Base-by-base conservation (phyloP, 2,113 vertebrate genomes). In the Ictidomys tridecemlineatus region DNA sequence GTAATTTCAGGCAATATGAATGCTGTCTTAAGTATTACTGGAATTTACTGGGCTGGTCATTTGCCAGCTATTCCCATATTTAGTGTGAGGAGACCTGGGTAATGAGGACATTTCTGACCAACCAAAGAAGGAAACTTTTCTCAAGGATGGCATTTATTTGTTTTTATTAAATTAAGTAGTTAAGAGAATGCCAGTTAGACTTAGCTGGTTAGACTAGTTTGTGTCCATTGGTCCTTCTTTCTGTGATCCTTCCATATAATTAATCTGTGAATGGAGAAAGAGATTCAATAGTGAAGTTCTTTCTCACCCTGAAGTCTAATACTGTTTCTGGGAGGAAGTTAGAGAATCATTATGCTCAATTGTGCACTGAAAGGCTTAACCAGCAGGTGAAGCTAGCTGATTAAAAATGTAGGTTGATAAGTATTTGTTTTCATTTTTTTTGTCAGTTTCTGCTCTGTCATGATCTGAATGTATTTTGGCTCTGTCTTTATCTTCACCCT, bases 61-160 rank as follows among this genome's bases (percentile, higher is more conserved):
- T 80, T 97, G 97, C 97, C 98, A 97, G 89, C 96, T 92, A n/a
- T 97, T 96, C 85, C 97, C 97, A 79, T 97, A 97, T 93, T 97
- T 95, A 96, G 97, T 72, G 53, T 67, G 97, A 95, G 88, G 93
- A 96, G 85, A 97, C 96, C 89, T 93, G 97, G 95, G 79, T 84
- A 95, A 97, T 89, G 78, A 95, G 93, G 85, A 91, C 89, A 76
- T 93, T 97, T 97, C 63, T 97, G 92, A 96, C 86, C 96, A 96
- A 74, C 96, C 85, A 96, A 97, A 39, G 93, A 90, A 95, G 90
- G 85, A 92, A 92, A 92, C 84, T 51, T 94, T 65, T 94, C 69
- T 93, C 78, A 90, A 94, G 77, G 79, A 87, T 28, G 42, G 74
- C 24, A 80, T n/a, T 53, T 74, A 12, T 73, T 76, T 72, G 73